Percentiles rank a stretch among this genome's conserved stretches.
These are phyloP conservation scores for Psittacus erithacus DNA, from an alignment of 2,113 vertebrate species.

Conservation along the genomic window DNA sequence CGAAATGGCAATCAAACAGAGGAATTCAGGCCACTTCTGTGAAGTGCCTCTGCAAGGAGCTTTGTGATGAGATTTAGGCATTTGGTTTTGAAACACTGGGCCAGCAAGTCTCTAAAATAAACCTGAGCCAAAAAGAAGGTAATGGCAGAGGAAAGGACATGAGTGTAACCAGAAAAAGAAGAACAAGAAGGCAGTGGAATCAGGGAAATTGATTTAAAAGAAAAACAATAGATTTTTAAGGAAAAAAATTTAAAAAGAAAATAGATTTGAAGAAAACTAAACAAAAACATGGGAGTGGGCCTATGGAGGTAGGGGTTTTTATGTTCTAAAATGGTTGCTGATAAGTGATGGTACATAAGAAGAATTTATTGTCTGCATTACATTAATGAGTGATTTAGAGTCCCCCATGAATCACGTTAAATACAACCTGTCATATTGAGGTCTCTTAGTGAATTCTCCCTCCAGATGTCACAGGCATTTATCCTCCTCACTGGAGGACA, in stretches of 20 bases:
- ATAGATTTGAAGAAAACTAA: not conserved
- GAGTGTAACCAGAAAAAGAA: not conserved
- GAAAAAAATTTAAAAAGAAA: not conserved
- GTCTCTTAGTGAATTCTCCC: not conserved
- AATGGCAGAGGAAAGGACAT: not conserved
- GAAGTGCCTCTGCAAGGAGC: not conserved
- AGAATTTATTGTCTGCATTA: conserved; percentile 33
- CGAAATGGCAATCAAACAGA: not conserved
- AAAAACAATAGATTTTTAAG: not conserved
- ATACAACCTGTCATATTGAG: conserved; percentile 1
- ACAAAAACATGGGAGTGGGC: not conserved
- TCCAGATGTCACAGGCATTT: conserved; percentile 55
- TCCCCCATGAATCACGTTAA: not conserved
- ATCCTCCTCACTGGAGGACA: fast-evolving
- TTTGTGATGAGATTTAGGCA: not conserved
- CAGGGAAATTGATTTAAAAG: not conserved
- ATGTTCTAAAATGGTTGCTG: not conserved
- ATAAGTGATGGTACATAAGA: not conserved
- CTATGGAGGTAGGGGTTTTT: not conserved
- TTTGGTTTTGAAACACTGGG: not conserved
- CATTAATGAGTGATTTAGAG: conserved; percentile 36
- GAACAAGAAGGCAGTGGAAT: not conserved
- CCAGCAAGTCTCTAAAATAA: not conserved
- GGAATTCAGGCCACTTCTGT: not conserved
- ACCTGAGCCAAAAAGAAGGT: not conserved